Percentiles rank a stretch among this genome's conserved stretches.
Conservation (phyloP, 1,140 invertebrate genomes). For the Sitodiplosis mosellana region DNA sequence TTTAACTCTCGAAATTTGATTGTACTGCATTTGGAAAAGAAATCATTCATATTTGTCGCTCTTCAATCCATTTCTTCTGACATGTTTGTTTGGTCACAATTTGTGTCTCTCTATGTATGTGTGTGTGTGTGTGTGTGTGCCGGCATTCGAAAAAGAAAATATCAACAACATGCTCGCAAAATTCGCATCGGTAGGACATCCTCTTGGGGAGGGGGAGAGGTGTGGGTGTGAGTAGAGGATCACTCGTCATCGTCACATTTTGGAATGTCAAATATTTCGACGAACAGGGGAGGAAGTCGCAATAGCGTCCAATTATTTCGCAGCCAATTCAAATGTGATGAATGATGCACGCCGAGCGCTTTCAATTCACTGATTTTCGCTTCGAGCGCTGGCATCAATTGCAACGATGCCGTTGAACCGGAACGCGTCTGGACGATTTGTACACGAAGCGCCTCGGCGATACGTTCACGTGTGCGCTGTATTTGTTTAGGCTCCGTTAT, state of each 20-base stretch:
- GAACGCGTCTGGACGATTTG: constrained; percentile 20
- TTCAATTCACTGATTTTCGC: constrained; percentile 62
- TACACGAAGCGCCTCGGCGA: constrained; percentile 51
- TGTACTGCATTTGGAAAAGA: too few relatives aligned
- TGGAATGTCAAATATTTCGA: constrained; percentile 95
- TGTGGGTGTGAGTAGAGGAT: too few relatives aligned
- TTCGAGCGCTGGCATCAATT: constrained; percentile 47
- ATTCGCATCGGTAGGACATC: too few relatives aligned
- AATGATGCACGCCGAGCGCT: constrained; percentile 65
- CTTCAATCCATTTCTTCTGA: too few relatives aligned
- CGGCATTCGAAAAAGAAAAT: too few relatives aligned
- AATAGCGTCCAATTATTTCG: constrained; percentile 71
- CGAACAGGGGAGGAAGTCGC: constrained; percentile 77
- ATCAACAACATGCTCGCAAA: too few relatives aligned
- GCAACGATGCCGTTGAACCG: constrained; percentile 27
- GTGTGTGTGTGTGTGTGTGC: too few relatives aligned
- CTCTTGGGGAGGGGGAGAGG: too few relatives aligned
- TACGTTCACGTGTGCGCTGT: constrained; percentile 60
- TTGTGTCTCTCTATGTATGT: too few relatives aligned
- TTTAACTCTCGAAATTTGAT: too few relatives aligned
- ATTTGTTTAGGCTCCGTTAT: constrained; percentile 70
- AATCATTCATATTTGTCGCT: too few relatives aligned
- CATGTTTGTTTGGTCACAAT: too few relatives aligned
- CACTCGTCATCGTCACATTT: constrained; percentile 49
- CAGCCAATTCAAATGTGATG: constrained; percentile 78